A percentile compares a stretch with the other conserved stretches of the same genome.
These are phyloP conservation scores for Bovichtus diacanthus DNA, from an alignment of 2,797 vertebrate genomes.

Conservation along the genomic window DNA sequence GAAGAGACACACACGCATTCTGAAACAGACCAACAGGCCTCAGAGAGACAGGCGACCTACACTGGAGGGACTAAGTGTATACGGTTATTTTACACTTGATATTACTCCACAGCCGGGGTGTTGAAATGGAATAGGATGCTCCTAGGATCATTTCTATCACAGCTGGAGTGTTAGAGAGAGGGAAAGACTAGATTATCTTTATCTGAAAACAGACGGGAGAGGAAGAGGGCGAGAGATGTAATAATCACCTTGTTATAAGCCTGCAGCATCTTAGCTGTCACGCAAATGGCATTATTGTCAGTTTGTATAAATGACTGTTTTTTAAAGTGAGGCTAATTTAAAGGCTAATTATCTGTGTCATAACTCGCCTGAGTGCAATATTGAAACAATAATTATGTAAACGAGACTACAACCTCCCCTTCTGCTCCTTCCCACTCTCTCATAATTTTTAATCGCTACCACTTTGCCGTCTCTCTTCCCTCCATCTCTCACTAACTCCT, in stretches of 20 bases:
- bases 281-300: constrained; percentile 48
- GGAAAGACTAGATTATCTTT: constrained; percentile 43
- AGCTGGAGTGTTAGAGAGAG: constrained; percentile 39
- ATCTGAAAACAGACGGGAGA: constrained; percentile 32
- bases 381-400: constrained; percentile 54
- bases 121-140: constrained; percentile 29
- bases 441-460: neutral
- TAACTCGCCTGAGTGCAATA: constrained; percentile 42
- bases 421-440: constrained; percentile 41
- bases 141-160: constrained; percentile 47
- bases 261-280: constrained; percentile 62
- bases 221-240: constrained; percentile 20
- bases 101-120: constrained; percentile 12
- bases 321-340: constrained; percentile 67
- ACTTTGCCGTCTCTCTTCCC: constrained; percentile 10
- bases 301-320: constrained; percentile 59
- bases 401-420: constrained; percentile 28
- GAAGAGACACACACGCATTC: neutral
- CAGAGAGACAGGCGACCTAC: neutral
- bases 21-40: neutral
- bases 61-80: neutral
- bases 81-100: constrained; percentile 33
- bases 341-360: constrained; percentile 67
- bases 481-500: neutral
- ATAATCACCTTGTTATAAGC: constrained; percentile 49